These are phyloP conservation scores for Dysmachus trigonus DNA, from an alignment of 2,888 invertebrate genomes.

Conservation along the genomic window DNA sequence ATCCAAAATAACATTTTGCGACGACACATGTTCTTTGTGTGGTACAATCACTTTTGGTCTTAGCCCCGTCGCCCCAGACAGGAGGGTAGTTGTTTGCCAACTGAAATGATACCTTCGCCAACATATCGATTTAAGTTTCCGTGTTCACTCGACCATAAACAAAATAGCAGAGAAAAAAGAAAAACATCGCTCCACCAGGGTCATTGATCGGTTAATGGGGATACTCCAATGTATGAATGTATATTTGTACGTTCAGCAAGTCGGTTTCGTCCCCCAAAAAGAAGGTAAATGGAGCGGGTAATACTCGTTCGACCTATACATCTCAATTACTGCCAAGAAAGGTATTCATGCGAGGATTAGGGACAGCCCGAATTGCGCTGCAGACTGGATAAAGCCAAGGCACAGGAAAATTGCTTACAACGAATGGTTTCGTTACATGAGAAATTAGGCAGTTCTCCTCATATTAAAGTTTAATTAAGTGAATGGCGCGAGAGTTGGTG, in stretches of 20 bases:
- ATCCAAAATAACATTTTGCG: not conserved
- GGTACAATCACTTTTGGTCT: not conserved
- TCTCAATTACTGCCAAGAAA: constrained; percentile 37
- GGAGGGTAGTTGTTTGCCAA: not conserved
- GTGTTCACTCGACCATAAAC: not conserved
- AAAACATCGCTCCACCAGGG: not conserved
- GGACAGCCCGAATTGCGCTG: constrained; percentile 27
- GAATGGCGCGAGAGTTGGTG: not conserved
- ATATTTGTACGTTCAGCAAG: not conserved
- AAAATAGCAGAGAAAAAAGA: not conserved
- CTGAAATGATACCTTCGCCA: not conserved
- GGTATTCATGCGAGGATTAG: constrained; percentile 40
- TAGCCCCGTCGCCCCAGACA: not conserved
- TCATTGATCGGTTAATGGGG: constrained; percentile 24
- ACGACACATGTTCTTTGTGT: not conserved
- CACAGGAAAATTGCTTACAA: constrained; percentile 6
- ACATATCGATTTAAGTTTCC: constrained; percentile 25
- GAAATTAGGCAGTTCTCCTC: not conserved
- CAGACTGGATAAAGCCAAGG: constrained; percentile 5
- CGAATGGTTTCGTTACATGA: constrained; percentile 9
- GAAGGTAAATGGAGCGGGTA: constrained; percentile 32
- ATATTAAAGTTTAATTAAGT: constrained; percentile 19
- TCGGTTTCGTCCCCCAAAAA: not conserved
- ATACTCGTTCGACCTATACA: constrained; percentile 32
- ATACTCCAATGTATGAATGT: not conserved